These are phyloP conservation scores for Theristicus caerulescens DNA, from an alignment of 2,113 vertebrate genomes.

Conservation along the genomic window DNA sequence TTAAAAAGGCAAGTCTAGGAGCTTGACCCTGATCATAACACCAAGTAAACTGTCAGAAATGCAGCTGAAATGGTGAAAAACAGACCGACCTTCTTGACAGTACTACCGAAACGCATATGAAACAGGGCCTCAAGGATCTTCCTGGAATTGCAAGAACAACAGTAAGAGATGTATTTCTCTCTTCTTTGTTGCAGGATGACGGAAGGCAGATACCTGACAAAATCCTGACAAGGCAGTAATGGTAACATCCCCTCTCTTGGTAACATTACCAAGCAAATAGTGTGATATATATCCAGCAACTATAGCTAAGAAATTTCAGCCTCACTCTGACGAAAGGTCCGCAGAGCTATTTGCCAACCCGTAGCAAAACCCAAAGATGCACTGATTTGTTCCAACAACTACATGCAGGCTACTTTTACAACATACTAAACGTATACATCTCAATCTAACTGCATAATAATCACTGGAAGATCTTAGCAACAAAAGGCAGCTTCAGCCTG, in stretches of 20 bases:
- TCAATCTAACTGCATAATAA: not conserved
- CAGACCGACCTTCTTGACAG: not conserved
- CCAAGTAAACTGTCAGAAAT: not conserved
- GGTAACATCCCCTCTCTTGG: not conserved
- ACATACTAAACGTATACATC: not conserved
- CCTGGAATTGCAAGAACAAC: not conserved
- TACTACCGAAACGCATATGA: accelerated
- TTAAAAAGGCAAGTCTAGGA: not conserved
- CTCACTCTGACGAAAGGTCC: not conserved
- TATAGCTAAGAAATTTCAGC: not conserved
- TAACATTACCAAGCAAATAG: not conserved
- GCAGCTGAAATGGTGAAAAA: not conserved
- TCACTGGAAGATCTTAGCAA: not conserved
- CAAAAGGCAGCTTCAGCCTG: not conserved
- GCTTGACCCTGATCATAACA: accelerated
- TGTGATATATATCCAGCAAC: not conserved
- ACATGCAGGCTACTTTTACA: not conserved
- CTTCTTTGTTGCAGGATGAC: not conserved
- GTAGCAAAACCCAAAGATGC: not conserved
- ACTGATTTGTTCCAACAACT: not conserved
- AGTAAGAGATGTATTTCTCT: not conserved
- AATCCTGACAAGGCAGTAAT: not conserved
- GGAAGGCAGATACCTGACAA: not conserved
- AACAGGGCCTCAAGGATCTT: not conserved
- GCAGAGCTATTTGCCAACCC: not conserved